Evolutionary conservation across 2,113 vertebrate species (phyloP), one percentile per base, ranked within the genome.

Genomic region (Delphinus delphis): DNA sequence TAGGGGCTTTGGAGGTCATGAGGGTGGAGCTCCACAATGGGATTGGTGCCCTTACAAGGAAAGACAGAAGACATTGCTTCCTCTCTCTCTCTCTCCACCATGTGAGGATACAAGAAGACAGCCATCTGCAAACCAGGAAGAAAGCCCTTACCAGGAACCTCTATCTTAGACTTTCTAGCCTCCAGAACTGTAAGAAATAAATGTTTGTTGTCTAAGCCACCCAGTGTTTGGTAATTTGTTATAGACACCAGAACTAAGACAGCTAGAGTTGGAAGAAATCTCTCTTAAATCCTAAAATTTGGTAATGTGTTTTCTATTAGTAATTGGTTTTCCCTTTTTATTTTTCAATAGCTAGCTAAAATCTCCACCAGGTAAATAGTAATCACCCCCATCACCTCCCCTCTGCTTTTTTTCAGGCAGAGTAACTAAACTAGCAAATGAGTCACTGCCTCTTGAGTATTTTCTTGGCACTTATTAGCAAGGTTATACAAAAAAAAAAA

Each of bases 381-480:
- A 77, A 79, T 47, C 25, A 68, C 17, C 55, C 62, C 26, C 11
- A 65, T n/a, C 18, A 44, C 10, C 8, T n/a, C 17, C 4, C 1
- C 20, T 14, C 1, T 4, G 0, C 8, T 18, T 21, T 31, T 25
- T 76, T 47, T 58, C 76, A 87, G 63, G 31, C 68, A 96, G 21
- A 94, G 33, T 83, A 82, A 82, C 20, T 90, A 55, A 77, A 33
- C 68, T 38, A 70, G 41, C 0, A 87, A 95, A 58, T 44, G 23
- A 80, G 38, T 76, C 31, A 26, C 44, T 82, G 25, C 13, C 68
- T 44, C 50, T 82, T 87, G 26, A 93, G 55, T 41, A 71, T 71
- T 88, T 83, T 81, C 31, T 93, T 95, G 91, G 53, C 23, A 33
- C 3, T 87, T 92, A 92, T 21, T 88, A 91, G 17, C 38, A 92